Base-by-base conservation (phyloP, 2,797 vertebrate genomes). In the Cirrhinus molitorella region DNA sequence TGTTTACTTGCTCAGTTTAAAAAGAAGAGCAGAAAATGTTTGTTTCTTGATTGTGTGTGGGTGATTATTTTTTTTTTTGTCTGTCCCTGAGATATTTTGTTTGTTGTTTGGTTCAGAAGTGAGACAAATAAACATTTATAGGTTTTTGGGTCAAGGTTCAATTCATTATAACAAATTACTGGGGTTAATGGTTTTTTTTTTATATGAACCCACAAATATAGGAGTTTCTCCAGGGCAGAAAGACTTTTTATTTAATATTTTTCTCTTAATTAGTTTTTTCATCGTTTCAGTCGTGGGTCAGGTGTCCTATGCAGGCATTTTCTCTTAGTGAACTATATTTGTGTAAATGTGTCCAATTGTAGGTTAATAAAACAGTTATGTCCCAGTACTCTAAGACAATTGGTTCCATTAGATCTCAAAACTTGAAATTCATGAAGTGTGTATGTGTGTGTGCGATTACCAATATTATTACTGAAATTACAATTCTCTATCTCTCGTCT, bases 1-100 rank as follows among this genome's bases (percentile, higher is more conserved):
- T 80, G 84, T 87, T 87, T 86, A 86, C 74, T 70, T 87, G 81
- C 84, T 85, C 68, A 1, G 31, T 79, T 75, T 40, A 68, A 83
- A 80, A 71, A 51, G 31, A 78, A 13, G 43, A 82, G 79, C 79
- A 85, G 81, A 70, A 53, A 31, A 66, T 79, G 73, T 83, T 83
- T 74, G 57, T 59, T 49, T 25, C 72, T 80, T 34, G 5, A 23
- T 37, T 85, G 23, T 80, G 57, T 31, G 31, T 43, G 57, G 19
- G 74, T 67, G 73, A n/a, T 47, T 82, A 63, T 85, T 2, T 34
- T 34, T 34, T 34, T 34, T 55, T 55, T 1, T 53, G 55, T 68
- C 53, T 73, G 65, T 78, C 80, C 65, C 63, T 28, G 47, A 67
- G 49, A 31, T 55, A 40, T 75, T 23, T 51, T 43, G n/a, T 47